Evolutionary conservation across 2,888 invertebrate genomes (phyloP).

Genomic region (Leistus spinibarbis): DNA sequence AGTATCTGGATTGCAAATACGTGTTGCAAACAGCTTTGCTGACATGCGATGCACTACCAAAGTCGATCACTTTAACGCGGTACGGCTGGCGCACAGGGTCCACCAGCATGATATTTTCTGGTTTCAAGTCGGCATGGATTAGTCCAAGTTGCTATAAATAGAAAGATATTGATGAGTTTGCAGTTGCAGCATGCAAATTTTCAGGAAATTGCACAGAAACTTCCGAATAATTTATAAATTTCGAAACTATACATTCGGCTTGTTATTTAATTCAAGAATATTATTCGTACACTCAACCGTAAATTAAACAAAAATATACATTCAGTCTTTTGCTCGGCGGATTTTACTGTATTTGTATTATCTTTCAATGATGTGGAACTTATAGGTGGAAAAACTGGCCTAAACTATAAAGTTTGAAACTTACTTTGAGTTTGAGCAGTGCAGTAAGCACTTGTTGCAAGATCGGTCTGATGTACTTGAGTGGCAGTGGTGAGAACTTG

Average conservation of each 20-base stretch:
- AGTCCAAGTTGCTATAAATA: conserved; percentile 89
- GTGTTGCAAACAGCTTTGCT: conserved; percentile 99
- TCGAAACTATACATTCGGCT: background rate
- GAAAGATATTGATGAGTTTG: background rate
- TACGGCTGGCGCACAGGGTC: conserved; percentile 98
- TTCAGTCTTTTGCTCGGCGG: too few species aligned
- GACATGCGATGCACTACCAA: conserved; percentile 98
- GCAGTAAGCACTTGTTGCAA: conserved; percentile 93
- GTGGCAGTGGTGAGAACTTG: conserved; percentile 97
- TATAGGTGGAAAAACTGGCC: background rate
- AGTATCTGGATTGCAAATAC: conserved; percentile 98
- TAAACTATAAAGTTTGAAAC: conserved; percentile 4
- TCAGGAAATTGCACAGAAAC: background rate
- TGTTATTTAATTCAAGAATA: too few species aligned
- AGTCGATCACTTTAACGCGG: conserved; percentile 99
- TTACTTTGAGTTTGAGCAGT: conserved; percentile 87
- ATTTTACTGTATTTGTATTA: too few species aligned
- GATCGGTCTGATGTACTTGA: conserved; percentile 98
- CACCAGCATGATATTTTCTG: conserved; percentile 99
- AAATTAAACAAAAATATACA: too few species aligned
- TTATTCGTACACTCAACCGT: background rate
- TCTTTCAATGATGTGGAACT: too few species aligned
- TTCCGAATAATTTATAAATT: background rate
- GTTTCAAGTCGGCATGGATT: conserved; percentile 99
- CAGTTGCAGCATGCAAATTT: background rate